phyloP scores from a whole-genome alignment of 2,797 vertebrate genomes.

The Onychomys torridus region DNA sequence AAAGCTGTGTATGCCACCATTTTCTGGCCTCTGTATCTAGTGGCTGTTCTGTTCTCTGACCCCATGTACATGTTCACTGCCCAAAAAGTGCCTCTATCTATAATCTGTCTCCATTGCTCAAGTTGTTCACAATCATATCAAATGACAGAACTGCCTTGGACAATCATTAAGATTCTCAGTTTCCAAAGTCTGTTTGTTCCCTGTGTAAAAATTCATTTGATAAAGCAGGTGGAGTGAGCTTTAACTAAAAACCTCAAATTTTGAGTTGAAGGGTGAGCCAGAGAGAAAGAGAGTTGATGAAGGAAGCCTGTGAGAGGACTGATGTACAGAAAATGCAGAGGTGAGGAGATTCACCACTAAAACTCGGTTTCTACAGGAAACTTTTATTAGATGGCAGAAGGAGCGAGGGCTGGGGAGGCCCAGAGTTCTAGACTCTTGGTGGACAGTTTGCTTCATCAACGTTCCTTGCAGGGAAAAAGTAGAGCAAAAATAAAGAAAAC shows the following conservation, averaged over 20 bases:
- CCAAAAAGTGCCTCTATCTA: not conserved
- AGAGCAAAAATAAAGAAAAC: slow-evolving; percentile 44
- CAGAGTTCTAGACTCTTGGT: not conserved
- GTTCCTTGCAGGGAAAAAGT: slow-evolving; percentile 14
- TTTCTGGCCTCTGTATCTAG: no score
- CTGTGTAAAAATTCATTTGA: not conserved
- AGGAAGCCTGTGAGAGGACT: not conserved
- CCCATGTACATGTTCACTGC: not conserved
- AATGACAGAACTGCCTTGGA: not conserved
- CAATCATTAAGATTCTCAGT: slow-evolving; percentile 33
- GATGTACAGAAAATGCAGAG: not conserved
- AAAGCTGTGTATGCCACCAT: no score
- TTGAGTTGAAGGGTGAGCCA: not conserved
- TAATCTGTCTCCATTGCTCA: not conserved
- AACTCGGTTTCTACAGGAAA: not conserved
- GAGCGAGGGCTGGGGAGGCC: not conserved
- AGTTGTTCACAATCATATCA: not conserved
- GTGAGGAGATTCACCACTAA: slow-evolving; percentile 21
- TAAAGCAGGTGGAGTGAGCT: not conserved
- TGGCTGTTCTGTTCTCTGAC: no score
- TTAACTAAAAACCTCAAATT: not conserved
- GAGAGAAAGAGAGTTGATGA: not conserved
- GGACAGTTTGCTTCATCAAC: slow-evolving; percentile 31
- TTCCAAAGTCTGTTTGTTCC: slow-evolving; percentile 16
- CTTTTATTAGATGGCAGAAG: not conserved